Conservation (phyloP, 2,113 vertebrate species). For the Passer domesticus region DNA sequence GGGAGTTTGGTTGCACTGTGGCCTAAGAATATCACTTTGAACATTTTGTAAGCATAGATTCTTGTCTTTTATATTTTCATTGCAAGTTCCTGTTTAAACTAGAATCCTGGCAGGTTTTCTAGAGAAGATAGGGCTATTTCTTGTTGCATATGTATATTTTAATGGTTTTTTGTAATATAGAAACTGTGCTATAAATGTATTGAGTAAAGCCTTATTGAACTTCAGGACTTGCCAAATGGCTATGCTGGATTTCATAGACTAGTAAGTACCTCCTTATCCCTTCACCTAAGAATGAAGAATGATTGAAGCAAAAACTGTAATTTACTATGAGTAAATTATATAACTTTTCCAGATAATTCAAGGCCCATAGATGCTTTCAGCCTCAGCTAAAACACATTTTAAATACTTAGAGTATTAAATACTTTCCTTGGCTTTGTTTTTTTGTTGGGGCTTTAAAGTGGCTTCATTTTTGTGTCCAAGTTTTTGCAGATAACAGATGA, state of each 20-base stretch:
- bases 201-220: not conserved
- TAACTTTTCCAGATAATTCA: not conserved
- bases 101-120: not conserved
- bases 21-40: not conserved
- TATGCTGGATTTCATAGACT: not conserved
- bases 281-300: not conserved
- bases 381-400: not conserved
- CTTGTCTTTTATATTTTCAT: not conserved
- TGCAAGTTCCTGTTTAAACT: not conserved
- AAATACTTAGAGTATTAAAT: not conserved
- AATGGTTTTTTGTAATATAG: not conserved
- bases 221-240: not conserved
- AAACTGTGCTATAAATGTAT: not conserved
- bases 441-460: not conserved
- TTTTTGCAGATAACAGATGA: not conserved
- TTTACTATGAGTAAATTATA: not conserved
- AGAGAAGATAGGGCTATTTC: not conserved
- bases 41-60: not conserved
- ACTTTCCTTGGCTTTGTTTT: not conserved
- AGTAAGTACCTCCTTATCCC: not conserved
- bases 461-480: not conserved
- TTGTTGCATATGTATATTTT: not conserved
- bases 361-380: not conserved
- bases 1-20: not conserved
- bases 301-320: not conserved